Conservation (phyloP, 2,113 vertebrate species). For the Otus sunia region DNA sequence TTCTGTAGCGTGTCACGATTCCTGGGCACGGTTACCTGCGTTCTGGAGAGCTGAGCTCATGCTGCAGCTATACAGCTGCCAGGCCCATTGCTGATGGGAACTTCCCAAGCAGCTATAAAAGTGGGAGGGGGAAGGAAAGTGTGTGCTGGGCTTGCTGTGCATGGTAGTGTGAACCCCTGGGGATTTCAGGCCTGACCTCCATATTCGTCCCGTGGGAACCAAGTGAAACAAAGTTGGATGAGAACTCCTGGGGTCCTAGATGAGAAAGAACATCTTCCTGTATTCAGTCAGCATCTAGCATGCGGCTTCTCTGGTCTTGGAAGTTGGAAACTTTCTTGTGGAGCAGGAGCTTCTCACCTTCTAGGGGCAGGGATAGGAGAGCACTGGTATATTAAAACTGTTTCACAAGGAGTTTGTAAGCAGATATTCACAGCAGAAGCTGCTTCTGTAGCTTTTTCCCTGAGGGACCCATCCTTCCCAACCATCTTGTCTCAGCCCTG, state of each 20-base stretch:
- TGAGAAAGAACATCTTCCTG: neutral
- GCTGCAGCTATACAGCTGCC: neutral
- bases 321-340: neutral
- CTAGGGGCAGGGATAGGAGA: neutral
- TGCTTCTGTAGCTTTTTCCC: neutral
- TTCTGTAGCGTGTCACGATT: rapidly evolving
- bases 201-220: neutral
- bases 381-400: neutral
- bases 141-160: neutral
- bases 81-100: neutral
- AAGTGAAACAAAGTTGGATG: neutral
- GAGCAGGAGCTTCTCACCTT: neutral
- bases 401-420: neutral
- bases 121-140: neutral
- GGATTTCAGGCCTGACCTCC: neutral
- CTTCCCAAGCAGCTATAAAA: neutral
- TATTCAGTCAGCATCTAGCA: neutral
- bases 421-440: neutral
- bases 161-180: rapidly evolving
- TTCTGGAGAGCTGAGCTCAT: neutral
- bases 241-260: neutral
- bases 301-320: neutral
- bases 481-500: neutral
- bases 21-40: neutral
- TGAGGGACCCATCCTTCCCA: neutral